Evolutionary conservation across 2,888 invertebrate species (phyloP).

Genomic region (Drosophila kuntzei): DNA sequence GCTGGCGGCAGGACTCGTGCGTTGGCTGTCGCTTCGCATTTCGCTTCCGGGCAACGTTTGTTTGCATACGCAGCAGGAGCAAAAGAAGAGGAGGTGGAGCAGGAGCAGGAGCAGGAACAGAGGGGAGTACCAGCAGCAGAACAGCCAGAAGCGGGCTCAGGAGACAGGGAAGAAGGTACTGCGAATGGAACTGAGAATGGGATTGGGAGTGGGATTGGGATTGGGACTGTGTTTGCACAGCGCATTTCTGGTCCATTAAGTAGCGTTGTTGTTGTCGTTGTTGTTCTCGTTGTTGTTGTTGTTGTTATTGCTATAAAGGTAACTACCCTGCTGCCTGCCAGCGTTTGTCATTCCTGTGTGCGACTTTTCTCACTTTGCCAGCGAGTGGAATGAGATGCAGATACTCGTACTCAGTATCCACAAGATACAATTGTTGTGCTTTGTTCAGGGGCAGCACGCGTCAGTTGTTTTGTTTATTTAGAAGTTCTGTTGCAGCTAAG

Average conservation of each 20-base stretch:
- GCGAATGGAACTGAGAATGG: background rate
- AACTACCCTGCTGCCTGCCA: slow-evolving; percentile 36
- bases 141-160: slow-evolving; percentile 14
- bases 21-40: slow-evolving; percentile 60
- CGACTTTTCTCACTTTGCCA: slow-evolving; percentile 77
- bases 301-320: slow-evolving; percentile 57
- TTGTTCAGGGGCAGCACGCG: slow-evolving; percentile 58
- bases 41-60: slow-evolving; percentile 78
- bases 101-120: slow-evolving; percentile 3
- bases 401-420: slow-evolving; percentile 44
- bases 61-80: slow-evolving; percentile 81
- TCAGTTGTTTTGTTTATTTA: slow-evolving; percentile 69
- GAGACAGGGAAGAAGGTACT: background rate
- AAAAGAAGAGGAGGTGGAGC: no score
- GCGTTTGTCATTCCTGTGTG: slow-evolving; percentile 75
- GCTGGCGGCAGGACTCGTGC: slow-evolving; percentile 59
- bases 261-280: slow-evolving; percentile 52
- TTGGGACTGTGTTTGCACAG: slow-evolving; percentile 69
- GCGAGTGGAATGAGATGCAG: background rate
- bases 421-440: slow-evolving; percentile 69
- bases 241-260: slow-evolving; percentile 82
- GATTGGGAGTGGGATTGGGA: slow-evolving; percentile 11
- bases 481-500: slow-evolving; percentile 63
- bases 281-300: slow-evolving; percentile 29
- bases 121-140: slow-evolving; percentile 19